phyloP scores from a whole-genome alignment of 2,888 invertebrate genomes.

The Stenolophus ochropezus region DNA sequence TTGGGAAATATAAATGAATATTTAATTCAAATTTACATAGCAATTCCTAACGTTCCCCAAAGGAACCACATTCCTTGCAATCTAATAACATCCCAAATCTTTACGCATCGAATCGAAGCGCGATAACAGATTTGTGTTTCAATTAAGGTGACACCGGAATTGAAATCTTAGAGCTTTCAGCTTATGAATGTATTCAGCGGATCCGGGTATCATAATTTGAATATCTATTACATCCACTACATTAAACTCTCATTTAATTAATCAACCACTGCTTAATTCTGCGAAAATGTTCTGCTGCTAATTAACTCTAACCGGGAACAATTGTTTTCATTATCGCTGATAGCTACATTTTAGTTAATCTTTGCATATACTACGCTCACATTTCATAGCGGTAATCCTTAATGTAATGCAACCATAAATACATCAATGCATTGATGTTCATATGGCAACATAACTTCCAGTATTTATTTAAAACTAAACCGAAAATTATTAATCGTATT shows the following conservation, averaged over 20 bases:
- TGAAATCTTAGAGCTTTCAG: conserved; percentile 25
- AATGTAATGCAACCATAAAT: no score
- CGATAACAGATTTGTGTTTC: conserved; percentile 11
- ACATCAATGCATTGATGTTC: no score
- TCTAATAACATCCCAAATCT: conserved; percentile 25
- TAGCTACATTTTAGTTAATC: neutral
- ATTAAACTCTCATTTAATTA: conserved; percentile 20
- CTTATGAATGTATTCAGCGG: conserved; percentile 9
- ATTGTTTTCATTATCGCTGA: neutral
- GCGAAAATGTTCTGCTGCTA: neutral
- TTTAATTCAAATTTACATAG: conserved; percentile 54
- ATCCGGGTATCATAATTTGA: neutral
- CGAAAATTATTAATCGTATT: no score
- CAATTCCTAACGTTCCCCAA: conserved; percentile 41
- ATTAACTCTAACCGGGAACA: neutral
- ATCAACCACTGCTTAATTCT: neutral
- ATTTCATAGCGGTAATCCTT: no score
- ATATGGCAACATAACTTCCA: no score
- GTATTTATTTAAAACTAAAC: no score
- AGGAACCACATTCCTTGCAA: conserved; percentile 29
- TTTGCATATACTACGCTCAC: no score
- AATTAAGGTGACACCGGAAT: conserved; percentile 14
- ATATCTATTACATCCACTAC: neutral
- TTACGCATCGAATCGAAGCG: conserved; percentile 1
- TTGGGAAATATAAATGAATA: conserved; percentile 55